Evolutionary conservation across 1,140 invertebrate genomes (phyloP), one percentile per base, ranked within the genome.

Genomic region (Drosophila leontia): DNA sequence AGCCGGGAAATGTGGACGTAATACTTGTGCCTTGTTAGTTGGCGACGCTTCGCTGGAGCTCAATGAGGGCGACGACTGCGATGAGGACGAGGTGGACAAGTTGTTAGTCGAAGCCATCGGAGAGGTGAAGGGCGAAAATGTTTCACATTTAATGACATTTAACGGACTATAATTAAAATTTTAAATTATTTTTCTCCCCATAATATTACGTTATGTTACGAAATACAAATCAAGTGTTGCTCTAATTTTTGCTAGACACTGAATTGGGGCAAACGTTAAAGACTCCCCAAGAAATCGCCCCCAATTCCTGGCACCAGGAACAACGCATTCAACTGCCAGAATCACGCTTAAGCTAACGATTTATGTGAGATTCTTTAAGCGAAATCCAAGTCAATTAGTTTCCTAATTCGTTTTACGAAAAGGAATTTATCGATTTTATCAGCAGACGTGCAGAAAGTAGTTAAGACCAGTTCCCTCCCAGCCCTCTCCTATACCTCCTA

Each of bases 351-450:
- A 88, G 84, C 84, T 90, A 47, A 88, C 85, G 85, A 88, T 88
- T 88, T 88, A 88, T 88, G 84, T 90, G 85, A 90, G 85, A 90
- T 88, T 88, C 84, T 88, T 88, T 88, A 81, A 88, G 84, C 85
- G 78, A 88, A 88, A 88, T 88, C 84, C 85, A 90, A 88, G 84
- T 88, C 85, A 88, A 88, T 88, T 88, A 90, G 84, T 88, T 88
- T 88, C 84, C 84, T 90, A 88, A 88, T 88, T 88, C 84, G 85
- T 88, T 88, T 88, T 90, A 83, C 85, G 85, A 81, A 90, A 85
- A 90, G 85, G 81, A 88, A 88, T 88, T 88, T 88, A 88, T 88
- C 84, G 84, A 88, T 88, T 88, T 88, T 90, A 88, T 88, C 84
- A 90, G 85, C 74, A 90, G 82, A 90, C 84, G 84, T 88, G 84